phyloP scores from a whole-genome alignment of 2,797 vertebrate genomes.

The Coccyzus lansbergi region DNA sequence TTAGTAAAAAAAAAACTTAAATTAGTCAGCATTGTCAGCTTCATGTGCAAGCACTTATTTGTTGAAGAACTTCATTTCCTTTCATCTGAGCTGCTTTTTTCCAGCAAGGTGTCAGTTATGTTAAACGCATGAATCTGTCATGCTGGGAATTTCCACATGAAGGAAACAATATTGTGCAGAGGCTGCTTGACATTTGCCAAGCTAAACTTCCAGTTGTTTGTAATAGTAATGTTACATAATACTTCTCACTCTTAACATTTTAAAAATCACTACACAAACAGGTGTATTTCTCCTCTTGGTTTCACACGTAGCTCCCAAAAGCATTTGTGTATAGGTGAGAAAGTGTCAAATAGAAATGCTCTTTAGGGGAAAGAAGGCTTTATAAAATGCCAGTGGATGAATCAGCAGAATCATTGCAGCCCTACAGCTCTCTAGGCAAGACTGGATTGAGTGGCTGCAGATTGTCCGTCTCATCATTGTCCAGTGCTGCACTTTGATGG shows the following conservation, averaged over 20 bases:
- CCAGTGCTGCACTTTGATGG: neutral
- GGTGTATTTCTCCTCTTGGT: constrained; percentile 47
- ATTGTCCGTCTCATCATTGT: neutral
- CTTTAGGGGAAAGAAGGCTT: neutral
- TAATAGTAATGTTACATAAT: constrained; percentile 22
- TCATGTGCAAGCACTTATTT: neutral
- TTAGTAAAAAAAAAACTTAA: neutral
- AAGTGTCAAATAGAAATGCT: constrained; percentile 8
- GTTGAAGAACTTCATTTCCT: neutral
- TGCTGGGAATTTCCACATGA: neutral
- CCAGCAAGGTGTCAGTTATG: neutral
- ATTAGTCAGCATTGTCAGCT: neutral
- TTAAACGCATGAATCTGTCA: constrained; percentile 7
- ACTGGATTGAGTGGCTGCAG: neutral
- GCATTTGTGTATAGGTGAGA: constrained; percentile 23
- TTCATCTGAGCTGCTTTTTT: neutral
- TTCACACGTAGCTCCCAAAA: constrained; percentile 52
- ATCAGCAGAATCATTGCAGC: neutral
- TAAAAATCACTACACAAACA: constrained; percentile 33
- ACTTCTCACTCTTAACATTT: constrained; percentile 31
- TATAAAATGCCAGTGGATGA: neutral
- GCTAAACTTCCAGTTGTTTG: constrained; percentile 50
- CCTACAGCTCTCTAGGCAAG: neutral
- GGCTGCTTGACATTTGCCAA: neutral
- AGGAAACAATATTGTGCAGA: constrained; percentile 8